Conservation (phyloP, 2,113 vertebrate species). For the Machaerirhynchus nigripectus region DNA sequence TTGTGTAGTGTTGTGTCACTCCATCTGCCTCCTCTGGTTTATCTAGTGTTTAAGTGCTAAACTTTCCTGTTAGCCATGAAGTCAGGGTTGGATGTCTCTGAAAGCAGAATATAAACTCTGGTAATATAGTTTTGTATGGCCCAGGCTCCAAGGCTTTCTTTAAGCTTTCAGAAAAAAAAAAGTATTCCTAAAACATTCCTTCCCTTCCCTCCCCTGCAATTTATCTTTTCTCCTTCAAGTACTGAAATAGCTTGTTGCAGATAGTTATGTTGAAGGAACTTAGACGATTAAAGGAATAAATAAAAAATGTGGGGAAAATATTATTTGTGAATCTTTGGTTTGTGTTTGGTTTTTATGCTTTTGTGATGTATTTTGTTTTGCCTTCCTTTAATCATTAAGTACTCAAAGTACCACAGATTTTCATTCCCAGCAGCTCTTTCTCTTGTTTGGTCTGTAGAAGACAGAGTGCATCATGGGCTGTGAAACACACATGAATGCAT, state of each 20-base stretch:
- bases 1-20: not conserved
- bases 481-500: not conserved
- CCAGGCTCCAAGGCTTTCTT: not conserved
- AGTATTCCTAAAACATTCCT: not conserved
- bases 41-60: not conserved
- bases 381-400: not conserved
- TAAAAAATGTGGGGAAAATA: not conserved
- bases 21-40: not conserved
- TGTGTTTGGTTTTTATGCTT: not conserved
- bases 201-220: rapidly evolving
- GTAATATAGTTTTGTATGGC: not conserved
- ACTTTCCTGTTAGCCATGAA: not conserved
- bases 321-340: not conserved
- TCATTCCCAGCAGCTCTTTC: not conserved
- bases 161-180: not conserved
- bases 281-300: not conserved
- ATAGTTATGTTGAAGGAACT: not conserved
- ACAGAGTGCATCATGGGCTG: rapidly evolving
- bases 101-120: not conserved
- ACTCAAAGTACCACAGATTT: not conserved
- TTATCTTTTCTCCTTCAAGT: not conserved
- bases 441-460: not conserved
- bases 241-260: not conserved
- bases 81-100: not conserved
- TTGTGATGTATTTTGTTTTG: not conserved